Conservation (phyloP, 1,140 invertebrate genomes). For the Lutraria rhynchaena region DNA sequence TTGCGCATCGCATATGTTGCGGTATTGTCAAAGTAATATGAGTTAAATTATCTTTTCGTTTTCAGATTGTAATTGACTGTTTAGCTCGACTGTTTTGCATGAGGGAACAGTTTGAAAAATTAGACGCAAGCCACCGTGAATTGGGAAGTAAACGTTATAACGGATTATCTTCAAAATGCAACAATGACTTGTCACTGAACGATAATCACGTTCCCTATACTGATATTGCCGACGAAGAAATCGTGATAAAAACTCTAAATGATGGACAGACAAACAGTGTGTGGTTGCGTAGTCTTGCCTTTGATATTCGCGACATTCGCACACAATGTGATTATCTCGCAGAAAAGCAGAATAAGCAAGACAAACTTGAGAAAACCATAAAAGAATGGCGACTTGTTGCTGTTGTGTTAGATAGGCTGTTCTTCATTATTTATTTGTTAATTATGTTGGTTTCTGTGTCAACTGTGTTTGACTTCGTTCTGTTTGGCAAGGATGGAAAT, state of each 20-base stretch:
- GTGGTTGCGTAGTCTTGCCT: constrained; percentile 66
- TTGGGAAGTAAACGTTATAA: constrained; percentile 28
- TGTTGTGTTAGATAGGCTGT: constrained; percentile 79
- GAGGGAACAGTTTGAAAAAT: constrained; percentile 60
- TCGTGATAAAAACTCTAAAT: constrained; percentile 61
- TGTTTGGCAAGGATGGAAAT: constrained; percentile 51
- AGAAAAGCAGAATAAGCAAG: constrained; percentile 71
- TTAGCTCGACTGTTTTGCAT: constrained; percentile 78
- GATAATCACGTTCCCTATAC: constrained; percentile 41
- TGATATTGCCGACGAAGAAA: constrained; percentile 51
- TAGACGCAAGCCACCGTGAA: not conserved
- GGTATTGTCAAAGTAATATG: too few relatives aligned
- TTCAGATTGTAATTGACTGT: constrained; percentile 75
- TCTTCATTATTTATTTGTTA: constrained; percentile 80
- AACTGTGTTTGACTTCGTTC: constrained; percentile 74
- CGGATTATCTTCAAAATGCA: constrained; percentile 5
- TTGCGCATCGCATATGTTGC: too few relatives aligned
- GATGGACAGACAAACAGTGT: constrained; percentile 49
- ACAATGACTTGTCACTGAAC: constrained; percentile 16
- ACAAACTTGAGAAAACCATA: constrained; percentile 72
- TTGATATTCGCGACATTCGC: constrained; percentile 78
- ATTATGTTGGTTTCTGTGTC: constrained; percentile 78
- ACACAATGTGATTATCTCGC: constrained; percentile 69
- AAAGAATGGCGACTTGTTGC: constrained; percentile 80
- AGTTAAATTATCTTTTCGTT: constrained; percentile 18